A percentile compares a stretch with the other conserved stretches of the same genome.
phyloP scores from a whole-genome alignment of 2,797 vertebrate genomes.

The Chrysolophus pictus region DNA sequence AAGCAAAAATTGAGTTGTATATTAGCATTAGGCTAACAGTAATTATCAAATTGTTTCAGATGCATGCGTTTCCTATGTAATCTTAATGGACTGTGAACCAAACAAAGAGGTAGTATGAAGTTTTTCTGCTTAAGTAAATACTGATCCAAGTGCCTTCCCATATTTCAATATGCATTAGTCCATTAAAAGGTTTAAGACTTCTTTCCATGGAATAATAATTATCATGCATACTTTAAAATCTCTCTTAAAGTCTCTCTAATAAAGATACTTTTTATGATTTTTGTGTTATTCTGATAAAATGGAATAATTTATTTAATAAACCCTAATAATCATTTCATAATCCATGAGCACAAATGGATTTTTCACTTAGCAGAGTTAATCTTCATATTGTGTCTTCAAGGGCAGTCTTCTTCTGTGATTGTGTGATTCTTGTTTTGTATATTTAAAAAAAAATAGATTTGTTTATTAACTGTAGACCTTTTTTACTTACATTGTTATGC shows the following conservation, averaged over 20 bases:
- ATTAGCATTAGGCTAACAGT: background rate
- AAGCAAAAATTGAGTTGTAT: background rate
- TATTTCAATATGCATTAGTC: constrained; percentile 39
- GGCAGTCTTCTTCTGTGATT: background rate
- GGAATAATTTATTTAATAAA: background rate
- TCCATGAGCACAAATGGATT: background rate
- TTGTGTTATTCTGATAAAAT: background rate
- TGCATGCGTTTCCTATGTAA: background rate
- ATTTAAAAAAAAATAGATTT: background rate
- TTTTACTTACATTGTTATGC: background rate
- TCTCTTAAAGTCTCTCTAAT: constrained; percentile 55
- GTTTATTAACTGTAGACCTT: background rate
- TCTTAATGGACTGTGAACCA: background rate
- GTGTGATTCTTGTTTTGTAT: background rate
- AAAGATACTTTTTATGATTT: background rate
- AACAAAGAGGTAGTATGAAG: background rate
- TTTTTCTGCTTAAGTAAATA: constrained; percentile 12
- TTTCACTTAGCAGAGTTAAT: background rate
- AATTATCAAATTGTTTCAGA: background rate
- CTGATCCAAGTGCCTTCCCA: background rate
- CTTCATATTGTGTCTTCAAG: background rate
- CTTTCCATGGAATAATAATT: constrained; percentile 9
- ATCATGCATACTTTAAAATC: background rate
- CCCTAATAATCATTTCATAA: background rate
- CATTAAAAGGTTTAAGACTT: constrained; percentile 17